phyloP scores from a whole-genome alignment of 2,888 invertebrate species.

The Allacma fusca region DNA sequence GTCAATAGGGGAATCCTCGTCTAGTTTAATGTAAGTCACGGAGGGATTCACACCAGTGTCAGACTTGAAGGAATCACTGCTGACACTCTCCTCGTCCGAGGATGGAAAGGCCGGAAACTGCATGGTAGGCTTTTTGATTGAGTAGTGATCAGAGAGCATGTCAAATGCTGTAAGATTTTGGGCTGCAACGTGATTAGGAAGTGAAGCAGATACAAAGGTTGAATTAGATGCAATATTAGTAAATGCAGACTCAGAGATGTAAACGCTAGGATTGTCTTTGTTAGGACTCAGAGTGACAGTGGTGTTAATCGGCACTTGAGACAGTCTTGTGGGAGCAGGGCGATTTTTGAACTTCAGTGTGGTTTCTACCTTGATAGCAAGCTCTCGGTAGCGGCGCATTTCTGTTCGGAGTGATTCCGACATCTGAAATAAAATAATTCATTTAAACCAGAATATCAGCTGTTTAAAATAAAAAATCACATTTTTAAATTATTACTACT shows the following conservation, averaged over 20 bases:
- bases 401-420: slow-evolving; percentile 72
- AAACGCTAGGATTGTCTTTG: not conserved
- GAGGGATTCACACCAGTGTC: not conserved
- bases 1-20: not conserved
- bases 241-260: too few species aligned
- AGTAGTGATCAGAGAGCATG: not conserved
- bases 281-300: not conserved
- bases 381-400: slow-evolving; percentile 73
- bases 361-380: slow-evolving; percentile 73
- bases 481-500: too few species aligned
- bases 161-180: not conserved
- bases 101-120: not conserved
- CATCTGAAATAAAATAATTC: slow-evolving; percentile 66
- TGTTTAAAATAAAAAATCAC: too few species aligned
- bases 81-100: not conserved
- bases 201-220: too few species aligned
- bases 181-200: too few species aligned
- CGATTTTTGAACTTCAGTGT: slow-evolving; percentile 46
- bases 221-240: too few species aligned
- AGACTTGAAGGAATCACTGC: not conserved
- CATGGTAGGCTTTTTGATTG: not conserved
- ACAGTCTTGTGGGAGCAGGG: not conserved
- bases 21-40: not conserved
- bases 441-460: not conserved
- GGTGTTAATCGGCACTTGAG: slow-evolving; percentile 25